Evolutionary conservation across 1,140 invertebrate species (phyloP), one percentile per base, ranked within the genome.

Genomic region (Colletes latitarsis): DNA sequence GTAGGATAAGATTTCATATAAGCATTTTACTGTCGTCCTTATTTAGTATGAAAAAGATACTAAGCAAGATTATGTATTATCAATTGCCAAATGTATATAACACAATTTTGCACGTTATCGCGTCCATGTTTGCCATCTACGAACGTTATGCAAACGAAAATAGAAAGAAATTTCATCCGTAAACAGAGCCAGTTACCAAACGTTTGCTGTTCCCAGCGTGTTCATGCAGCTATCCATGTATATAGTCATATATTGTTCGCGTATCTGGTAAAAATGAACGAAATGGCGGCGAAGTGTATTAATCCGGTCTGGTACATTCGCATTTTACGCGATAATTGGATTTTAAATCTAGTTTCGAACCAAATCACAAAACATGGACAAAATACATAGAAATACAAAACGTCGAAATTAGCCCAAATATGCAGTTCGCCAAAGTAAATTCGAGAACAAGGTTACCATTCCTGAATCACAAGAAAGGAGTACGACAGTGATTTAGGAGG

Each of bases 121-220:
- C 9, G 14, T 8, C 15, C 12, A 43, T 60, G 6, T 66, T 73
- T 66, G 55, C 5, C n/a, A 41, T 21, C 5, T 39, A 55, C 19
- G 9, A 43, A 46, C 39, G 19, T 30, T 30, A 30, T 30, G 30
- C 30, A 30, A 30, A 30, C 0, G 2, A 30, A 30, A 30, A 30
- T 30, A 1, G 30, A 30, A 30, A 30, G 30, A 30, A 30, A 30
- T 30, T 30, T 30, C 2, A 30, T 30, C 30, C 30, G 21, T 70
- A 77, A 76, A 66, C 74, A 14, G 55, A 17, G 55, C 15, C 14
- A 41, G 21, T 41, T 77, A 30, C 46, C 57, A 70, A 77, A 77
- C 71, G 57, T 77, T 77, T 77, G 14, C 30, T 15, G 57, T 71
- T 53, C 49, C 2, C 57, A 60, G 14, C 46, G n/a, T 62, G 21